Conservation (phyloP, 2,797 vertebrate species). For the Anableps anableps region DNA sequence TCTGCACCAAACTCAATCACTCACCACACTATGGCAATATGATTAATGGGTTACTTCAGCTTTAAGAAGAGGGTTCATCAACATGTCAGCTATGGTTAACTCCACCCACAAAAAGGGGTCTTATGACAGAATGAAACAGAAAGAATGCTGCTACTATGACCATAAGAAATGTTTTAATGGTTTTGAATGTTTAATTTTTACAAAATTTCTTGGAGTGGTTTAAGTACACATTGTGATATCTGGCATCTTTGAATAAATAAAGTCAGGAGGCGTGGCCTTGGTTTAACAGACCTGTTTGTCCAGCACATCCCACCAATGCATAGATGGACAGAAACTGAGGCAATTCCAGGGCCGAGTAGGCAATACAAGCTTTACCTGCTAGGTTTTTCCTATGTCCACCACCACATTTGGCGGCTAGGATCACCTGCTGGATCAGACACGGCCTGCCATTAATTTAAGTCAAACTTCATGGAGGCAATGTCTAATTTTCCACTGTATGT, state of each 20-base stretch:
- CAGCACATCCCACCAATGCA: neutral
- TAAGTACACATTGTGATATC: neutral
- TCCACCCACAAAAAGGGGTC: slow-evolving; percentile 15
- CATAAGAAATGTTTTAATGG: neutral
- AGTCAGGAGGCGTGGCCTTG: neutral
- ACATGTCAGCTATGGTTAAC: slow-evolving; percentile 28
- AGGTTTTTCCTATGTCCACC: neutral
- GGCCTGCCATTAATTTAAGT: neutral
- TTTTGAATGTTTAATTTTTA: neutral
- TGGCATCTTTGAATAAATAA: neutral
- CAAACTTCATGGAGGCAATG: neutral
- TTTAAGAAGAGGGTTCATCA: slow-evolving; percentile 34
- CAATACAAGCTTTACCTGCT: neutral
- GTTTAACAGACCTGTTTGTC: neutral
- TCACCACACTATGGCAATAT: slow-evolving; percentile 27
- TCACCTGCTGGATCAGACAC: neutral
- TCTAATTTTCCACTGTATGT: neutral
- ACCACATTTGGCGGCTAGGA: neutral
- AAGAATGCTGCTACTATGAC: too few relatives aligned
- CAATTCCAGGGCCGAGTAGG: neutral
- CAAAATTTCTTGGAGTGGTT: neutral
- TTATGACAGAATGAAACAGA: slow-evolving; percentile 9
- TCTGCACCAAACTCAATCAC: slow-evolving; percentile 36
- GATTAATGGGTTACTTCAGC: slow-evolving; percentile 58
- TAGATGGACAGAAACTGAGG: neutral